Conservation (phyloP, 2,113 vertebrate species). For the Neomonachus schauinslandi region DNA sequence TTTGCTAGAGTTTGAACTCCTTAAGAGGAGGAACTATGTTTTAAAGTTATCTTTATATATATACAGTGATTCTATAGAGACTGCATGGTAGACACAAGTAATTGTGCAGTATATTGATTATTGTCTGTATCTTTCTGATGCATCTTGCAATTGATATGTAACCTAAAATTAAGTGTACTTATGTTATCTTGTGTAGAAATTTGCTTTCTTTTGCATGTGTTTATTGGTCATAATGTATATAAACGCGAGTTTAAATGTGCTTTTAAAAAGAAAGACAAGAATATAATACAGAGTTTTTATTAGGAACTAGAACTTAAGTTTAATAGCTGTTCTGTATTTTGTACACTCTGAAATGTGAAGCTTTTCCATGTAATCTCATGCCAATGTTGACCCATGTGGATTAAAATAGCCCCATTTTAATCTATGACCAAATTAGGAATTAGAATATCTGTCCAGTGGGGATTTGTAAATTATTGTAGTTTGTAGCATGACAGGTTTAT, state of each 20-base stretch:
- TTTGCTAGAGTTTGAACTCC: constrained; percentile 46
- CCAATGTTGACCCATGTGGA: constrained; percentile 90
- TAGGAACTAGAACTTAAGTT: constrained; percentile 66
- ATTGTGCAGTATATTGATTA: constrained; percentile 37
- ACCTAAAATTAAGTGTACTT: constrained; percentile 47
- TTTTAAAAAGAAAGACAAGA: constrained; percentile 71
- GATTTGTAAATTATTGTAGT: constrained; percentile 88
- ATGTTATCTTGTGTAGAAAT: background rate
- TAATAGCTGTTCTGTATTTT: constrained; percentile 77
- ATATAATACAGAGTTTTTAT: constrained; percentile 55
- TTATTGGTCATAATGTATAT: constrained; percentile 14
- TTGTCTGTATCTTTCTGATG: background rate
- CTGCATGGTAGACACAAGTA: background rate
- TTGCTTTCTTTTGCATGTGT: background rate
- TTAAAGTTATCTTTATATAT: constrained; percentile 39
- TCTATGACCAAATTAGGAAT: constrained; percentile 94
- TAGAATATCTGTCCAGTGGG: constrained; percentile 86
- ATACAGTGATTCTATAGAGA: background rate
- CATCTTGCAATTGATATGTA: constrained; percentile 18
- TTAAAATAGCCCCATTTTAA: constrained; percentile 90
- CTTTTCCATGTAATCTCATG: constrained; percentile 88
- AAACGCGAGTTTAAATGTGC: constrained; percentile 7
- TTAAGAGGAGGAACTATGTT: constrained; percentile 18
- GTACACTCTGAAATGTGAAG: constrained; percentile 81
- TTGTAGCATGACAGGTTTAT: constrained; percentile 87